Evolutionary conservation across 2,113 vertebrate genomes (phyloP), one percentile per base, ranked within the genome.

Genomic region (Cercopithecus mona): DNA sequence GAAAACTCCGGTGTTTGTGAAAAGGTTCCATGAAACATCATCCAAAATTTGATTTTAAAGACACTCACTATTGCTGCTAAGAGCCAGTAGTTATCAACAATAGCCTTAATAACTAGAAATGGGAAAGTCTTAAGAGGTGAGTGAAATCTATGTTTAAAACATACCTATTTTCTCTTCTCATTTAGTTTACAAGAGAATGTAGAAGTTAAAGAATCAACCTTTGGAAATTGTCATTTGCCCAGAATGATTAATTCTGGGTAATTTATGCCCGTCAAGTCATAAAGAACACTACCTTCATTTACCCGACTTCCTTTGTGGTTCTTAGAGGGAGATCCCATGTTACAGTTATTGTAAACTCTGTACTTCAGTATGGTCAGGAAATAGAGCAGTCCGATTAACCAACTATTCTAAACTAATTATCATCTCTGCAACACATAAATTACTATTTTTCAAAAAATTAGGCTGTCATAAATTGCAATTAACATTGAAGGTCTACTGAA

Each of bases 391-490:
- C 72, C 76, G 59, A 79, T 97, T 97, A 82, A 90, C 83, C 89
- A 89, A 84, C 89, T 68, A 27, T 70, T 88, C 68, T 45, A 6
- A 6, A 88, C 84, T 93, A 83, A 93, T 96, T 83, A 93, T 72
- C 52, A 32, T 96, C 88, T 83, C 30, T 1, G 57, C 78, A 88
- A 82, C 68, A 96, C n/a, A 50, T 70, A 82, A 94, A 94, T 97
- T 80, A 92, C 73, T 55, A 91, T 79, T 96, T 97, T 72, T 79
- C 95, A 91, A 84, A 98, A 97, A 93, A 93, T 89, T 86, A 96
- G 87, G 75, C 83, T 94, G 78, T 75, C 95, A 76, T 88, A 96
- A 96, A 48, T 94, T 75, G 48, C 92, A 94, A 93, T 93, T 94
- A 97, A 95, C 80, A 72, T 38, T 43, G 64, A 88, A 89, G 92